A percentile compares a stretch with the other conserved stretches of the same genome.
phyloP scores from a whole-genome alignment of 2,113 vertebrate genomes.

The Gasterosteus nipponicus region DNA sequence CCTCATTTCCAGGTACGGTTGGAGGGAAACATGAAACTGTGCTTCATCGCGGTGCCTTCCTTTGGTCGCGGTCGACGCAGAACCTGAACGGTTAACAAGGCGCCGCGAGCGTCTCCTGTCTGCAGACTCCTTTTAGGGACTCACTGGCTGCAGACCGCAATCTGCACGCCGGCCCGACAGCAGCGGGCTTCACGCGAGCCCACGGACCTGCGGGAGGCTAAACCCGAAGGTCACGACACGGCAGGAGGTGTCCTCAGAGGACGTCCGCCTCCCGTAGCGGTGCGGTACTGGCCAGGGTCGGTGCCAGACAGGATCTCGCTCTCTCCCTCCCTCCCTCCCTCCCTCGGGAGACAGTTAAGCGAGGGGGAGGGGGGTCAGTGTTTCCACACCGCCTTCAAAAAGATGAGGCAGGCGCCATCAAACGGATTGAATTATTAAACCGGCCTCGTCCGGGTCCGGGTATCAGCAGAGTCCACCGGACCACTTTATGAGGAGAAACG shows the following conservation, averaged over 20 bases:
- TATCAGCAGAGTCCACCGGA: background rate
- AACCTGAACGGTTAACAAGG: slow-evolving; percentile 29
- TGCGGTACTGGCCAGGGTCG: background rate
- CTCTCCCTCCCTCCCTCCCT: background rate
- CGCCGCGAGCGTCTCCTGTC: slow-evolving; percentile 15
- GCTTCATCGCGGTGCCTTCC: slow-evolving; percentile 36
- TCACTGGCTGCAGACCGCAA: slow-evolving; percentile 3
- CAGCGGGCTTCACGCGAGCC: slow-evolving; percentile 32
- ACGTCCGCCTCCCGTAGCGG: slow-evolving; percentile 42
- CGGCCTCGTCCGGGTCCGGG: background rate
- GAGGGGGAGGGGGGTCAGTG: too few relatives aligned
- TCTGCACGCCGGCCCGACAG: slow-evolving; percentile 10
- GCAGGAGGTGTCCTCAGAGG: slow-evolving; percentile 24
- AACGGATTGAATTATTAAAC: background rate
- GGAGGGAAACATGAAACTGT: slow-evolving; percentile 18
- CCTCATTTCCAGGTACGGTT: slow-evolving; percentile 25
- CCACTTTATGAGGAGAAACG: background rate
- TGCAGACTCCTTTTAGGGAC: slow-evolving; percentile 67
- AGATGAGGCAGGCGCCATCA: background rate
- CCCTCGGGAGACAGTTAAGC: too few relatives aligned
- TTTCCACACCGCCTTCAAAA: background rate
- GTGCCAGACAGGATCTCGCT: slow-evolving; percentile 32
- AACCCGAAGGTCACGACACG: slow-evolving; percentile 27
- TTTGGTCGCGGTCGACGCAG: slow-evolving; percentile 6
- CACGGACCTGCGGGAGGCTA: slow-evolving; percentile 14